A percentile compares a stretch with the other conserved stretches of the same genome.
These are phyloP conservation scores for Marisa cornuarietis DNA, from an alignment of 1,140 invertebrate species.

Conservation along the genomic window DNA sequence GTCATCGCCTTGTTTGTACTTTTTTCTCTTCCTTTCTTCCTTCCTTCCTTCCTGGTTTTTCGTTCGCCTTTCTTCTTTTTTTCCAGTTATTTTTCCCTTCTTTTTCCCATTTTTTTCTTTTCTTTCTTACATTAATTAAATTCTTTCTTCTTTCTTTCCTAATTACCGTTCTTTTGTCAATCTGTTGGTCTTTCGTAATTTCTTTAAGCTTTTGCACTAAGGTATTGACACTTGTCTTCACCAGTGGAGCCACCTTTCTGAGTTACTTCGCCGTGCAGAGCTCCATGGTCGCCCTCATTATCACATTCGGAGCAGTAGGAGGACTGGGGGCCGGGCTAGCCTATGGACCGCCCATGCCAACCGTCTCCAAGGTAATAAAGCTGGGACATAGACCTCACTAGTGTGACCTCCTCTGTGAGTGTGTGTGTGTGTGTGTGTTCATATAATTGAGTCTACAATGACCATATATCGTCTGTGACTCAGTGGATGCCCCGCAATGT, in stretches of 20 bases:
- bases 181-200: too few relatives aligned
- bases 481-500: slow-evolving; percentile 32
- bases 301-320: slow-evolving; percentile 30
- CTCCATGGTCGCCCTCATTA: slow-evolving; percentile 29
- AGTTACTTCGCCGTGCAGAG: slow-evolving; percentile 33
- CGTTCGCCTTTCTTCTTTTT: too few relatives aligned
- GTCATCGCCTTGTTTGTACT: too few relatives aligned
- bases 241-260: slow-evolving; percentile 30
- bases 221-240: neutral
- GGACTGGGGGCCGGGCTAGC: slow-evolving; percentile 32
- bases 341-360: slow-evolving; percentile 32
- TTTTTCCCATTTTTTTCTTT: too few relatives aligned
- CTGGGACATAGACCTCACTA: neutral
- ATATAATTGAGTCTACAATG: too few relatives aligned
- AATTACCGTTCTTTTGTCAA: too few relatives aligned
- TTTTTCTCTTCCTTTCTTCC: too few relatives aligned
- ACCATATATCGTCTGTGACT: neutral
- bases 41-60: too few relatives aligned
- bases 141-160: too few relatives aligned
- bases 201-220: too few relatives aligned
- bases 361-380: slow-evolving; percentile 24
- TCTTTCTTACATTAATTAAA: too few relatives aligned
- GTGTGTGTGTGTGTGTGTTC: neutral
- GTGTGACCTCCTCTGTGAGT: neutral
- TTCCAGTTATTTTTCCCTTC: too few relatives aligned